Evolutionary conservation across 2,113 vertebrate species (phyloP), one percentile per base, ranked within the genome.

Genomic region (Oryzias melastigma): DNA sequence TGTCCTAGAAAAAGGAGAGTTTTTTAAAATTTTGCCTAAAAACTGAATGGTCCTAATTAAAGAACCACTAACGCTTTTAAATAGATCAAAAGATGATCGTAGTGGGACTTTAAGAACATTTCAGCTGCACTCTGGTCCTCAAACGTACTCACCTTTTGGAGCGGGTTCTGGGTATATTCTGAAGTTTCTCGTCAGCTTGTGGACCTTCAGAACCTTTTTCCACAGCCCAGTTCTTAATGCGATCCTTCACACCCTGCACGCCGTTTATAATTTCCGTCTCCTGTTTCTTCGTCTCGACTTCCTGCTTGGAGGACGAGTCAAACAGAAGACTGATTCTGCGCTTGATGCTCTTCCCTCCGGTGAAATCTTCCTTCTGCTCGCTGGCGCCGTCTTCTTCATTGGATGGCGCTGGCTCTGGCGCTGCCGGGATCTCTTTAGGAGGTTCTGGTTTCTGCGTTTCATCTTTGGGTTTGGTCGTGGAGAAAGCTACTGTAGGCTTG

Each of bases 241-340:
- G 78, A 54, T 85, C 81, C 61, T 86, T 92, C 5, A 92, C 87
- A 7, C 65, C 83, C 57, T 72, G 68, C 1, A 63, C 35, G 0
- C 70, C 57, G 0, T 80, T 83, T 7, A 65, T 4, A 1, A 73
- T 61, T 35, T 81, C 82, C 1, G 69, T 73, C 46, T 90, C 88
- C 20, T 84, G 83, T 65, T 7, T 85, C 45, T 73, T 79, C 0
- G 27, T 44, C 3, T 18, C 14, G 18, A 63, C 56, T 25, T 89
- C 90, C 22, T 65, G 76, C 64, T 41, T 83, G 0, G 74, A 69
- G 1, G 81, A 58, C 1, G 82, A 82, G 68, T 90, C 87, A 19
- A 91, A 79, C 25, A 92, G 80, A 4, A 60, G 84, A 60, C 83
- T 90, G 78, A 92, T 92, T 49, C 91, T 83, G 29, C 72, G 65